These are phyloP conservation scores for Triplophysa dalaica DNA, from an alignment of 2,113 vertebrate species.

Conservation along the genomic window DNA sequence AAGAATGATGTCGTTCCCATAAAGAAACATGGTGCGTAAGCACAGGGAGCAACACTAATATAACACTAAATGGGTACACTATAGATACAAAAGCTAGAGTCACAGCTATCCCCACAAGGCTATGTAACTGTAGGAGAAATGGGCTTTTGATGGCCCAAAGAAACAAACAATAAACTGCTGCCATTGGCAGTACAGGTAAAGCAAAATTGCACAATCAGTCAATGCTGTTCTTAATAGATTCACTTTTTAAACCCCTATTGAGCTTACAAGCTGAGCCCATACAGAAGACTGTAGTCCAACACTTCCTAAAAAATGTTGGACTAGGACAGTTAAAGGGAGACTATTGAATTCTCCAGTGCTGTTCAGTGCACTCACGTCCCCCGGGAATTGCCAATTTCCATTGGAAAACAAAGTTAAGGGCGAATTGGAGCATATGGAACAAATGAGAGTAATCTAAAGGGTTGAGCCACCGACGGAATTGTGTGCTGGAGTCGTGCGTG, in stretches of 20 bases:
- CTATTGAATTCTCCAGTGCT: not conserved
- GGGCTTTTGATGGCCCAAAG: not conserved
- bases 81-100: not conserved
- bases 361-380: not conserved
- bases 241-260: not conserved
- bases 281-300: not conserved
- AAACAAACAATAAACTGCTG: not conserved
- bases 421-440: conserved; percentile 3
- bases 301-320: no score
- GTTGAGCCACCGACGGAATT: not conserved
- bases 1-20: not conserved
- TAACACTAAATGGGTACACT: conserved; percentile 15
- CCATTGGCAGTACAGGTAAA: not conserved
- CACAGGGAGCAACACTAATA: not conserved
- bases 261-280: not conserved
- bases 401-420: not conserved
- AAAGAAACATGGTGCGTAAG: not conserved
- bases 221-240: not conserved
- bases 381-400: not conserved
- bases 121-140: not conserved
- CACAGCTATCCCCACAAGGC: conserved; percentile 1
- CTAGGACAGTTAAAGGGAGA: not conserved
- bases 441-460: not conserved
- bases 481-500: not conserved
- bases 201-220: not conserved